These are phyloP conservation scores for Gasterosteus nipponicus DNA, from an alignment of 2,113 vertebrate genomes.

Conservation along the genomic window DNA sequence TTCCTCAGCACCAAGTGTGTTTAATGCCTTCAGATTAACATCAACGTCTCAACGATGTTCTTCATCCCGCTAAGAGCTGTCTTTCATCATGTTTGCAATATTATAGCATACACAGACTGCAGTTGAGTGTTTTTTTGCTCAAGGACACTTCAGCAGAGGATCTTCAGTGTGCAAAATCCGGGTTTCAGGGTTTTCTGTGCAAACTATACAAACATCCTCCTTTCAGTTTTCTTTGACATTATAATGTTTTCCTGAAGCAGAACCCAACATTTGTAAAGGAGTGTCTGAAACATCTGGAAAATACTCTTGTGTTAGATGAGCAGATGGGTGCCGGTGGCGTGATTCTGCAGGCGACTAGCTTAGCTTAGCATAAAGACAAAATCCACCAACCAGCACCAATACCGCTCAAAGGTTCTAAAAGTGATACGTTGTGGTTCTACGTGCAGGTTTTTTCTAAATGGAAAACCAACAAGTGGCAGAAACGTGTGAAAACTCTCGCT, in stretches of 20 bases:
- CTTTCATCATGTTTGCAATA: slow-evolving; percentile 50
- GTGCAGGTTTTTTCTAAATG: not conserved
- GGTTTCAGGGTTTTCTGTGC: not conserved
- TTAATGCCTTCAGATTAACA: slow-evolving; percentile 30
- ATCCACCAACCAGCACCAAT: not conserved
- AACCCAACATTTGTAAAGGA: not conserved
- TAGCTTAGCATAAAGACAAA: not conserved
- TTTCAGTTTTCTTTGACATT: not conserved
- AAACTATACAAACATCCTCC: not conserved
- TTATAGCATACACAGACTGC: not conserved
- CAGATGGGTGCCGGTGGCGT: not conserved
- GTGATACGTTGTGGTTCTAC: not conserved
- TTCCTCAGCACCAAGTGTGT: slow-evolving; percentile 22
- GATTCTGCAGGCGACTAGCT: too few species aligned
- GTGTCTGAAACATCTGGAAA: not conserved
- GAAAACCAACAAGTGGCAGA: too few species aligned
- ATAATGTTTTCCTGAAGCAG: not conserved
- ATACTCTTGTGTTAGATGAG: not conserved
- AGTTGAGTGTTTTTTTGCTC: slow-evolving; percentile 21
- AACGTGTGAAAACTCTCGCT: not conserved
- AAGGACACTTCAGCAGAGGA: slow-evolving; percentile 19
- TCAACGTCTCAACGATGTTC: slow-evolving; percentile 28
- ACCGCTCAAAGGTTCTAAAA: not conserved
- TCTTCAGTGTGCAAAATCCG: not conserved
- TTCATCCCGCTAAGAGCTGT: slow-evolving; percentile 38